Evolutionary conservation across 2,113 vertebrate genomes (phyloP).

Genomic region (Colistium nudipinnis): DNA sequence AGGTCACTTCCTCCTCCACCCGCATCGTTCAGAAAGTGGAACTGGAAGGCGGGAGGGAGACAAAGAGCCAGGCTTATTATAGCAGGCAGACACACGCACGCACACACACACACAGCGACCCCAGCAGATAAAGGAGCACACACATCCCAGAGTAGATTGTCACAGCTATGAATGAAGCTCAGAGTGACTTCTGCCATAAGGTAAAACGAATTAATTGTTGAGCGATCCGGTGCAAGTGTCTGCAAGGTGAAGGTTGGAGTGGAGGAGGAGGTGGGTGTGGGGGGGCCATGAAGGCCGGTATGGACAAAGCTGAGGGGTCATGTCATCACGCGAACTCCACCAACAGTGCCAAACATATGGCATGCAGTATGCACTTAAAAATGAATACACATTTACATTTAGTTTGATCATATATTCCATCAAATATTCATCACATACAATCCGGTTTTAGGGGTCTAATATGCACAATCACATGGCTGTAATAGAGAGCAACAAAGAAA

Average conservation of each 20-base stretch:
- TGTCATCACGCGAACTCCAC: constrained; percentile 21
- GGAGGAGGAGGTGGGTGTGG: not conserved
- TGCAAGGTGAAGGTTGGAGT: not conserved
- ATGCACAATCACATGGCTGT: constrained; percentile 47
- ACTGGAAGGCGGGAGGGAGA: constrained; percentile 63
- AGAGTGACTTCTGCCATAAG: constrained; percentile 53
- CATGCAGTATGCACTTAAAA: constrained; percentile 30
- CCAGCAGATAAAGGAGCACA: constrained; percentile 69
- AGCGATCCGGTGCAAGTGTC: constrained; percentile 6
- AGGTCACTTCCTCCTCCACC: constrained; percentile 83
- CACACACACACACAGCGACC: constrained; percentile 49
- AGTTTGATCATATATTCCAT: constrained; percentile 73
- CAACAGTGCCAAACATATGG: constrained; percentile 28
- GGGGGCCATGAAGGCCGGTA: not conserved
- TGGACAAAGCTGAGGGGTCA: constrained; percentile 41
- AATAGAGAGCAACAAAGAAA: constrained; percentile 18
- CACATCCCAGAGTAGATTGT: constrained; percentile 70
- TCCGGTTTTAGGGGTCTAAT: constrained; percentile 71
- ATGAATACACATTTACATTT: constrained; percentile 68
- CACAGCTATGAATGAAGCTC: constrained; percentile 72
- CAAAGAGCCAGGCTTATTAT: constrained; percentile 70
- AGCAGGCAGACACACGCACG: constrained; percentile 48
- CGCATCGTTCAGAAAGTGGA: constrained; percentile 75
- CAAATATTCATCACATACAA: constrained; percentile 73
- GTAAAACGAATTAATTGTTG: constrained; percentile 61